Evolutionary conservation across 2,888 invertebrate species (phyloP).

Genomic region (Cosmorhoe ocellata): DNA sequence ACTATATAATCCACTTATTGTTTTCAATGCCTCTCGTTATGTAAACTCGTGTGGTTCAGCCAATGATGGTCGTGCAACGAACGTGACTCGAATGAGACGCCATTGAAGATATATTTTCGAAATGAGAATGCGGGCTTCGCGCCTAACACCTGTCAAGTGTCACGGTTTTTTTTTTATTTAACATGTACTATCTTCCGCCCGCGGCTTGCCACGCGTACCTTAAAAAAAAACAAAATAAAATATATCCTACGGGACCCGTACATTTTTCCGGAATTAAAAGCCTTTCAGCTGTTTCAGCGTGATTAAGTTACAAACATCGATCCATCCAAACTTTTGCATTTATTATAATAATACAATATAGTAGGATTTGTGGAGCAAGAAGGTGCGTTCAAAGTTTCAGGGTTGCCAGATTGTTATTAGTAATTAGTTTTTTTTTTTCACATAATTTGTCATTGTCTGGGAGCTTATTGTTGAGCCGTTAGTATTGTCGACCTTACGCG

Average conservation of each 20-base stretch:
- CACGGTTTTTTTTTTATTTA: constrained; percentile 44
- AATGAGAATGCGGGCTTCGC: constrained; percentile 66
- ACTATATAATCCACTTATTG: constrained; percentile 17
- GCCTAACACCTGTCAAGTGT: constrained; percentile 65
- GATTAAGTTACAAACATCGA: too few species aligned
- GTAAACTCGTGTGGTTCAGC: constrained; percentile 41
- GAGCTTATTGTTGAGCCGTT: constrained; percentile 36
- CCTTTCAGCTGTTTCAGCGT: too few species aligned
- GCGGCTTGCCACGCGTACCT: too few species aligned
- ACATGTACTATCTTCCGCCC: too few species aligned
- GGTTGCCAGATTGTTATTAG: constrained; percentile 33
- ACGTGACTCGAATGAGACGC: constrained; percentile 62
- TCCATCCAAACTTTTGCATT: too few species aligned
- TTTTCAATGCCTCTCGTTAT: constrained; percentile 22
- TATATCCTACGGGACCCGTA: too few species aligned
- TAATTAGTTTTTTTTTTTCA: constrained; percentile 34
- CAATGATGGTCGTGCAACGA: constrained; percentile 43
- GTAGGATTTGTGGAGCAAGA: constrained; percentile 39
- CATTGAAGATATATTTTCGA: constrained; percentile 48
- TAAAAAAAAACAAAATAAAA: too few species aligned
- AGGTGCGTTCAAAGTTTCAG: constrained; percentile 24
- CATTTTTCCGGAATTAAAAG: too few species aligned
- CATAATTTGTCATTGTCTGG: constrained; percentile 41
- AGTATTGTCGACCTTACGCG: constrained; percentile 31
- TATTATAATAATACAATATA: too few species aligned